phyloP scores from a whole-genome alignment of 2,888 invertebrate species.

The Ceramica pisi region DNA sequence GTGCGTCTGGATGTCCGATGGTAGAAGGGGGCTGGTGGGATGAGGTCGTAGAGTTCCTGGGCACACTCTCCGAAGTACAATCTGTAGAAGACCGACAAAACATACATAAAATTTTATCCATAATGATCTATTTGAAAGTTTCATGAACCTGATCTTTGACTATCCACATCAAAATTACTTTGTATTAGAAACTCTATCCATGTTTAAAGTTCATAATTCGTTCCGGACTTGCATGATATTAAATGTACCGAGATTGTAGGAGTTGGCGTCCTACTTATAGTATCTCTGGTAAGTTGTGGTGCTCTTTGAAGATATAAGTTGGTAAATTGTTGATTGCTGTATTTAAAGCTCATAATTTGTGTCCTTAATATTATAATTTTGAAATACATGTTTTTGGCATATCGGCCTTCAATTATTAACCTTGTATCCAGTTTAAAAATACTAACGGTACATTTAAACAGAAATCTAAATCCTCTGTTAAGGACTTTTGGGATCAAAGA shows the following conservation, averaged over 20 bases:
- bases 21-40: too few relatives aligned
- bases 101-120: not conserved
- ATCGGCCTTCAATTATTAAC: not conserved
- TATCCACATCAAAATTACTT: slow-evolving; percentile 16
- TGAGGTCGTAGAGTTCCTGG: too few relatives aligned
- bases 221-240: slow-evolving; percentile 49
- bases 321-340: not conserved
- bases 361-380: not conserved
- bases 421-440: not conserved
- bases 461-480: not conserved
- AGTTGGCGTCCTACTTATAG: slow-evolving; percentile 10
- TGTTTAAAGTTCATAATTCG: slow-evolving; percentile 59
- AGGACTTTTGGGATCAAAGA: not conserved
- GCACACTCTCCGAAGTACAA: too few relatives aligned
- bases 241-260: slow-evolving; percentile 35
- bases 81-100: too few relatives aligned
- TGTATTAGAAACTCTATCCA: slow-evolving; percentile 28
- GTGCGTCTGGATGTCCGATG: too few relatives aligned
- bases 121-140: not conserved
- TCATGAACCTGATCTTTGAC: not conserved
- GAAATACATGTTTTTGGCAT: not conserved
- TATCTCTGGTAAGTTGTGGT: slow-evolving; percentile 16
- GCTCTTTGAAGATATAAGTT: slow-evolving; percentile 9
- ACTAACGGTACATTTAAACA: not conserved
- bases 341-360: not conserved